Evolutionary conservation across 2,888 invertebrate species (phyloP), one percentile per base, ranked within the genome.

Genomic region (Eilema sororculum): DNA sequence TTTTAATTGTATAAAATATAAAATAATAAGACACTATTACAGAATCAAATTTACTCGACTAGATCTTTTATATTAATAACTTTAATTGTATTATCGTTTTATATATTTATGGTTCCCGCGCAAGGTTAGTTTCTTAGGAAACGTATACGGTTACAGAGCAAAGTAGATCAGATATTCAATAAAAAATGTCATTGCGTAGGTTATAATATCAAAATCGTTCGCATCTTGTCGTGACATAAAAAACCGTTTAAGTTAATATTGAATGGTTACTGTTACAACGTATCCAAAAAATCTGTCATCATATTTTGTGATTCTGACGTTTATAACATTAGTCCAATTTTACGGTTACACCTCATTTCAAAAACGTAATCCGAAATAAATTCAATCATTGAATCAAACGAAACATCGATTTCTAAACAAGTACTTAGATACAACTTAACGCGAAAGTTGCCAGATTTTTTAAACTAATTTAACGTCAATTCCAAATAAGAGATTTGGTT

Each of bases 401-500:
- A 74, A 75, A 68, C 76, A 76, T 73, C 56, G 63, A 76, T 69
- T 76, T 59, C 16, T 37, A 71, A 73, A 73, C 61, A 68, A 59
- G 57, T 76, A n/a, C n/a, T n/a, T n/a, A 52, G 20, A 20, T n/a
- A 16, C 67, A 71, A 73, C 24, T 70, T 74, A 67, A 65, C 74
- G 81, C 67, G 67, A 78, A 76, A 75, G 74, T 74, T 70, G 57
- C 59, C 33, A 79, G 67, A 66, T 69, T 71, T 52, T 33, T 22
- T 28, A 67, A 76, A 71, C 58, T 66, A 80, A 81, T 81, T 81
- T 78, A 74, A 75, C 78, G 78, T 77, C 63, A 73, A 67, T 69
- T 81, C 76, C 66, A 74, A 68, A 73, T 65, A 74, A 65, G 52
- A 77, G 65, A 60, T 57, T 68, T 61, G n/a, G 65, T 9, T 61